Percentiles rank a stretch among this genome's conserved stretches.
phyloP scores from a whole-genome alignment of 2,888 invertebrate genomes.

The Timema podura region DNA sequence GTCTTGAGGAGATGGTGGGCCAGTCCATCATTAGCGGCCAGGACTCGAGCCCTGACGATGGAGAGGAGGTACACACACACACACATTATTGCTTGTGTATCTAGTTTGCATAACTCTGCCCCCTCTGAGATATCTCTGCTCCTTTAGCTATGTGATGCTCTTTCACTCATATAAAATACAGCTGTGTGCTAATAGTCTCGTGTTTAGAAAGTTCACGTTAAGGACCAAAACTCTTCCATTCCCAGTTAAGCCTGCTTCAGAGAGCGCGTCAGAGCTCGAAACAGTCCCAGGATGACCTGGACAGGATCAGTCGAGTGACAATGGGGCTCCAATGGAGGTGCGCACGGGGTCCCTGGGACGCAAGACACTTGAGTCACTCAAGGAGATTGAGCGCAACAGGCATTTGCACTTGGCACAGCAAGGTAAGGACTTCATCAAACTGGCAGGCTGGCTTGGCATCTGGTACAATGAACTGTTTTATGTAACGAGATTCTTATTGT shows the following conservation, averaged over 20 bases:
- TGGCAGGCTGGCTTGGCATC: too few species aligned
- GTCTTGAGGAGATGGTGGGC: slow-evolving; percentile 46
- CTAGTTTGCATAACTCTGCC: too few species aligned
- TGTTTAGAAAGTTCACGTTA: too few species aligned
- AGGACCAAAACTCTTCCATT: too few species aligned
- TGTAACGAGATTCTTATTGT: too few species aligned
- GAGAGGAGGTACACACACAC: slow-evolving; percentile 37
- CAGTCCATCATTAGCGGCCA: slow-evolving; percentile 32
- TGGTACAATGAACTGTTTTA: too few species aligned
- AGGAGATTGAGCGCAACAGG: slow-evolving; percentile 85
- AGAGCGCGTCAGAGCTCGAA: slow-evolving; percentile 1
- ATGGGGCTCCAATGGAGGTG: slow-evolving; percentile 72
- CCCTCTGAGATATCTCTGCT: too few species aligned
- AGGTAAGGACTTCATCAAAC: slow-evolving; percentile 56
- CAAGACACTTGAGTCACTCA: slow-evolving; percentile 78
- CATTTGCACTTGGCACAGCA: slow-evolving; percentile 83
- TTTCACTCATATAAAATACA: too few species aligned
- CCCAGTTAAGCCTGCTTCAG: too few species aligned
- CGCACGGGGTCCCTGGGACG: slow-evolving; percentile 55
- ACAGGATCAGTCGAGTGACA: slow-evolving; percentile 84
- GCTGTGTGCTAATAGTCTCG: too few species aligned
- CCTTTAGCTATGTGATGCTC: too few species aligned
- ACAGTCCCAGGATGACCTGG: slow-evolving; percentile 69
- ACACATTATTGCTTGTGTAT: too few species aligned
- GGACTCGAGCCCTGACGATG: slow-evolving; percentile 36